Percentiles rank a stretch among this genome's conserved stretches.
Conservation (phyloP, 2,113 vertebrate genomes). For the Bujurquina vittata region DNA sequence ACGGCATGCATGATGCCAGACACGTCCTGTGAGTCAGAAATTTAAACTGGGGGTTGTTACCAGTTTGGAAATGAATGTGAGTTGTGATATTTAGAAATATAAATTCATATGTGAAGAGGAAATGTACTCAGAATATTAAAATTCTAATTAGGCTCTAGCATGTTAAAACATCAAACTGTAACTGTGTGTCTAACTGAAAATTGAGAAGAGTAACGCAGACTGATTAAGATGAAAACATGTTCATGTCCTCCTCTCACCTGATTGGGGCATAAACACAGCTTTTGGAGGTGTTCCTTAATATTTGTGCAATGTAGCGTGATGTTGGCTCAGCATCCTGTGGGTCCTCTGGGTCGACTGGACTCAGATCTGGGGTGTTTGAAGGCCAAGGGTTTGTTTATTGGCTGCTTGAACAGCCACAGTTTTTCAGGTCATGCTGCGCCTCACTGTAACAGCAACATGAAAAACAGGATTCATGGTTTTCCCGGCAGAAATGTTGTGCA, state of each 20-base stretch:
- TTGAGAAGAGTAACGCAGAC: neutral
- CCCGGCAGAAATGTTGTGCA: no score
- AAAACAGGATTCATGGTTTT: no score
- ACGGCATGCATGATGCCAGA: neutral
- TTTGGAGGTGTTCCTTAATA: neutral
- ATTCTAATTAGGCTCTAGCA: neutral
- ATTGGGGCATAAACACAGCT: neutral
- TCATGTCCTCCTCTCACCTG: neutral
- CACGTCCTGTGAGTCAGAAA: constrained; percentile 2
- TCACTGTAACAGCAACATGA: no score
- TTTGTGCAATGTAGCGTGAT: neutral
- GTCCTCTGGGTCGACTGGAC: neutral
- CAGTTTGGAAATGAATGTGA: neutral
- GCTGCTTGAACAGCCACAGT: no score
- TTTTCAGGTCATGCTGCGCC: no score
- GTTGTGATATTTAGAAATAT: neutral
- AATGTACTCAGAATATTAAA: neutral
- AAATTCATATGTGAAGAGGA: neutral
- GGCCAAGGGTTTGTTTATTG: neutral
- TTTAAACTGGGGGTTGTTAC: neutral
- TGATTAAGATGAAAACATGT: neutral
- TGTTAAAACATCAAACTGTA: neutral
- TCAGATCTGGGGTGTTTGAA: neutral
- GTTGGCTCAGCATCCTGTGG: neutral
- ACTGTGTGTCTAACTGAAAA: neutral